phyloP scores from a whole-genome alignment of 2,797 vertebrate genomes.

The Rhynchotus rufescens region DNA sequence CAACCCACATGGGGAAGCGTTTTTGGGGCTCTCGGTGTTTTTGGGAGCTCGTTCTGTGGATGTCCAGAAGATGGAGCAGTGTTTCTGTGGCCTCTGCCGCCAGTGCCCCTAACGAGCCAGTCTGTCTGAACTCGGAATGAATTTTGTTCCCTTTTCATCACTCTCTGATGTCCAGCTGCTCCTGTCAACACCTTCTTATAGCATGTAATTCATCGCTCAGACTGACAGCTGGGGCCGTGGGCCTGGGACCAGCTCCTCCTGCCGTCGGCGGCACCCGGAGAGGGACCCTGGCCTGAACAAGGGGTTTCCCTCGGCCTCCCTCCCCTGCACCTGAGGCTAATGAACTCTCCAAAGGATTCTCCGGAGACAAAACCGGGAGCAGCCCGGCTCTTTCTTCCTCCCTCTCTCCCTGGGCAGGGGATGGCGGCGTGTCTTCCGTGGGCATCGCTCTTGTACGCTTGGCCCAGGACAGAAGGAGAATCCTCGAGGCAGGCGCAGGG shows the following conservation, averaged over 20 bases:
- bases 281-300: constrained; percentile 81
- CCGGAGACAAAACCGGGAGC: not conserved
- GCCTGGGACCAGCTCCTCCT: constrained; percentile 91
- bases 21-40: not conserved
- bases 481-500: too few relatives aligned
- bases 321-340: constrained; percentile 65
- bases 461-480: not conserved
- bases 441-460: not conserved
- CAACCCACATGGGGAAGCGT: not conserved
- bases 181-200: constrained; percentile 98
- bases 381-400: not conserved
- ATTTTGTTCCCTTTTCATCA: constrained; percentile 95
- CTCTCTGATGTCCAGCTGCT: constrained; percentile 96
- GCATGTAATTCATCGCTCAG: constrained; percentile 93
- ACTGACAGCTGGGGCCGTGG: constrained; percentile 93
- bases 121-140: constrained; percentile 91
- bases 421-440: not conserved
- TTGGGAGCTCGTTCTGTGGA: constrained; percentile 8
- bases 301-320: constrained; percentile 71
- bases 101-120: constrained; percentile 81
- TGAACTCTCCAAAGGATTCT: constrained; percentile 57
- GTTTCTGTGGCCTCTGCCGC: constrained; percentile 57
- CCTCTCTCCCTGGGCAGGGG: fast-evolving
- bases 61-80: constrained; percentile 79
- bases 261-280: constrained; percentile 87